These are phyloP conservation scores for Cossypha dichroa DNA, from an alignment of 2,797 vertebrate species.

Conservation along the genomic window DNA sequence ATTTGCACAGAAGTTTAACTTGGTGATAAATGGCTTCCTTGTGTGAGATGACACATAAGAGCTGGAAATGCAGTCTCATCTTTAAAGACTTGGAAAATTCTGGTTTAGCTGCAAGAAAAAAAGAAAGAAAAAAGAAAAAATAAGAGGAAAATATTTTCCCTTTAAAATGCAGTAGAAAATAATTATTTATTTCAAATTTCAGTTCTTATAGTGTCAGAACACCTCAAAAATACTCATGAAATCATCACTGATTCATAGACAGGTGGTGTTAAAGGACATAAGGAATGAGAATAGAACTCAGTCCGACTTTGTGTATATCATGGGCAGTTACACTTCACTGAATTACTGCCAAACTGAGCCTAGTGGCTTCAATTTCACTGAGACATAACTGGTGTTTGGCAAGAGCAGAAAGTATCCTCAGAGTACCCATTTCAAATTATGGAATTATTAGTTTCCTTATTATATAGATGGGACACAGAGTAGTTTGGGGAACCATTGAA, in stretches of 20 bases:
- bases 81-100: neutral
- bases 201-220: neutral
- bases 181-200: neutral
- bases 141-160: no score
- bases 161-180: neutral
- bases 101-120: neutral
- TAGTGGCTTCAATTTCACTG: conserved; percentile 35
- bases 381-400: conserved; percentile 35
- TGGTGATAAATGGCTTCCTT: neutral
- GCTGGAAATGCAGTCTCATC: neutral
- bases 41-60: neutral
- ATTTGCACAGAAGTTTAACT: neutral
- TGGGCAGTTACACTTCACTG: neutral
- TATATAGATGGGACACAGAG: conserved; percentile 33
- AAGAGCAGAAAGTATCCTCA: conserved; percentile 46
- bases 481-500: conserved; percentile 43
- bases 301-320: neutral
- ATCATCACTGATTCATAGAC: neutral
- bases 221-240: neutral
- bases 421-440: conserved; percentile 39
- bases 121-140: no score
- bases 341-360: conserved; percentile 41
- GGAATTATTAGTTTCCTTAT: conserved; percentile 60
- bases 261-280: neutral
- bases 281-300: neutral